Evolutionary conservation across 2,797 vertebrate species (phyloP).

Genomic region (Xenopus petersii): DNA sequence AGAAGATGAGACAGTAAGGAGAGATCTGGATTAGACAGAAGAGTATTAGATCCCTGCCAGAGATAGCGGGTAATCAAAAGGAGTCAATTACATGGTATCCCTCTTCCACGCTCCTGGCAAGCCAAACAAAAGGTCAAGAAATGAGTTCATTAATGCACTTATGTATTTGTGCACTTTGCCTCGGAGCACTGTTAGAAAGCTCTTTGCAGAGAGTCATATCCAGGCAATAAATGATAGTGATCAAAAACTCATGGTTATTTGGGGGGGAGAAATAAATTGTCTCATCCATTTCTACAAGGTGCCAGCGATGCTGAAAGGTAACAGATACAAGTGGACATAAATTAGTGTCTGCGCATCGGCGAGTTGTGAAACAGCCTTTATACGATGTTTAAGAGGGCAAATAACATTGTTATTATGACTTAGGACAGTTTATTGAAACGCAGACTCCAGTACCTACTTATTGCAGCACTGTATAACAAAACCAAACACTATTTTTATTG

Average conservation of each 20-base stretch:
- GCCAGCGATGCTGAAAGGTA: background rate
- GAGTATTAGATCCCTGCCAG: constrained; percentile 18
- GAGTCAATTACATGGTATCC: constrained; percentile 25
- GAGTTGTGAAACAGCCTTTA: background rate
- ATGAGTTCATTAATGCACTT: constrained; percentile 6
- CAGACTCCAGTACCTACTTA: too few relatives aligned
- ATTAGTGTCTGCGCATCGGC: background rate
- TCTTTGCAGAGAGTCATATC: background rate
- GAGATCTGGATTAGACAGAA: background rate
- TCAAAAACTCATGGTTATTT: background rate
- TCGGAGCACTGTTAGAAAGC: background rate
- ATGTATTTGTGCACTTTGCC: background rate
- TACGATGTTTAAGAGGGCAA: too few relatives aligned
- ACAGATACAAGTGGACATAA: background rate
- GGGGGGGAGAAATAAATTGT: background rate
- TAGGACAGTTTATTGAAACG: too few relatives aligned
- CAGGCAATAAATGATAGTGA: background rate
- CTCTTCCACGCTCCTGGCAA: background rate
- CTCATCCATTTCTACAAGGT: background rate
- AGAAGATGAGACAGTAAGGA: background rate
- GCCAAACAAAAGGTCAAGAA: constrained; percentile 25
- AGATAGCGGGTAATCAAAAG: constrained; percentile 11
- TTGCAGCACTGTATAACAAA: too few relatives aligned
- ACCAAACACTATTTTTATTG: too few relatives aligned
- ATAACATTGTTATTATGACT: too few relatives aligned